These are phyloP conservation scores for Prionailurus viverrinus DNA, from an alignment of 2,113 vertebrate species.

Conservation along the genomic window DNA sequence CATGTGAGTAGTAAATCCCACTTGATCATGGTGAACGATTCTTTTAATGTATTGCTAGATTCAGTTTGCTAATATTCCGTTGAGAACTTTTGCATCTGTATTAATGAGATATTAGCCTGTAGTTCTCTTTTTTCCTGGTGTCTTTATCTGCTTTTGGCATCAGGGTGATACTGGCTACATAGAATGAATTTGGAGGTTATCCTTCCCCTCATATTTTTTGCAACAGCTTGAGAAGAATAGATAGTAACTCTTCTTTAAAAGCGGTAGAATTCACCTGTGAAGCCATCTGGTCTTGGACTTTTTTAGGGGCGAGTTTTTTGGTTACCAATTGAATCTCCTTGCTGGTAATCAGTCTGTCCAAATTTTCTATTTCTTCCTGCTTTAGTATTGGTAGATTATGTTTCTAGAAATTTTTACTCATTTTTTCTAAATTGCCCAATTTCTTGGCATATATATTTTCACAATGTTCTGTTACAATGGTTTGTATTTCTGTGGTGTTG, in stretches of 20 bases:
- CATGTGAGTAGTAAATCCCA: neutral
- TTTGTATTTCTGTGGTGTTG: neutral
- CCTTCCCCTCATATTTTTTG: neutral
- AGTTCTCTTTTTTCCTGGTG: neutral
- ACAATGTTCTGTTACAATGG: neutral
- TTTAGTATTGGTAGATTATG: neutral
- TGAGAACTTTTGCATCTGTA: neutral
- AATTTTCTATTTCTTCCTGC: neutral
- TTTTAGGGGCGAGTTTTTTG: neutral
- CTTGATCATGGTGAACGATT: neutral
- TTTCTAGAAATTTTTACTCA: neutral
- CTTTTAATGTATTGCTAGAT: neutral
- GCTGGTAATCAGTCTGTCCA: neutral
- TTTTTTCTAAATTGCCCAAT: neutral
- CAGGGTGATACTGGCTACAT: neutral
- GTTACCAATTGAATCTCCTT: neutral
- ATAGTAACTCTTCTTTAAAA: neutral
- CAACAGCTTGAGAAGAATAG: neutral
- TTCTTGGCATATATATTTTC: neutral
- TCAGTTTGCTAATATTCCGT: neutral
- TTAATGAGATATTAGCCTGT: neutral
- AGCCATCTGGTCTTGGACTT: neutral
- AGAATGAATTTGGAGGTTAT: neutral
- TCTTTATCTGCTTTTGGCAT: neutral
- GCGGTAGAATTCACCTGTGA: neutral